A percentile compares a stretch with the other conserved stretches of the same genome.
Evolutionary conservation across 2,888 invertebrate genomes (phyloP).

Genomic region (Campoletis raptor): DNA sequence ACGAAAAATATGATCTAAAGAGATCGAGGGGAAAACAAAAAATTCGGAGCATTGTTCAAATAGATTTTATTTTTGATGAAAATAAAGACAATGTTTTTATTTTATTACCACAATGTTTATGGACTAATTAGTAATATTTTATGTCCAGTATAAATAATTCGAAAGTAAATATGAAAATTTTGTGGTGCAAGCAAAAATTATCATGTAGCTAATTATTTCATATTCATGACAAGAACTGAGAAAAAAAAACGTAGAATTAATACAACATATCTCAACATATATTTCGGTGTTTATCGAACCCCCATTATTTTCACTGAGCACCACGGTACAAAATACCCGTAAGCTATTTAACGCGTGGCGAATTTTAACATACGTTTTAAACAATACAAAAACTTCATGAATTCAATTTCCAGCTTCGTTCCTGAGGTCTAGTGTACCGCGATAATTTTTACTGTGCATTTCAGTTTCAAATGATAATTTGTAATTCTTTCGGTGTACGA

Average conservation of each 20-base stretch:
- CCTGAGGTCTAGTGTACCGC: not conserved
- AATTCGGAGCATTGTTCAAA: not conserved
- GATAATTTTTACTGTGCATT: not conserved
- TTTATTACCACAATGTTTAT: not conserved
- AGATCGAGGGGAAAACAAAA: not conserved
- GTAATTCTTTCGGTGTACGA: not conserved
- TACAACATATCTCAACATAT: not conserved
- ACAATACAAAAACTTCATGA: not conserved
- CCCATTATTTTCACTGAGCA: not conserved
- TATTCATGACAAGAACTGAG: not conserved
- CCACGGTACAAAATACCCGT: not conserved
- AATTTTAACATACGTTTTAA: not conserved
- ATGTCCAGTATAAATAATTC: not conserved
- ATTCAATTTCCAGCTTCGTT: not conserved
- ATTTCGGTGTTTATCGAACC: not conserved
- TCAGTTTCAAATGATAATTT: not conserved
- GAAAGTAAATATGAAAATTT: not conserved
- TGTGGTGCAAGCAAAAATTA: not conserved
- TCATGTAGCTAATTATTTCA: not conserved
- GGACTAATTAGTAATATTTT: not conserved
- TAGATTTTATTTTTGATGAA: not conserved
- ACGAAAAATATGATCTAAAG: not conserved
- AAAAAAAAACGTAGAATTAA: not conserved
- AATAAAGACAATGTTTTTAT: not conserved
- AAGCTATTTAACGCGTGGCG: not conserved